phyloP scores from a whole-genome alignment of 2,797 vertebrate genomes.

The Sciaenops ocellatus region DNA sequence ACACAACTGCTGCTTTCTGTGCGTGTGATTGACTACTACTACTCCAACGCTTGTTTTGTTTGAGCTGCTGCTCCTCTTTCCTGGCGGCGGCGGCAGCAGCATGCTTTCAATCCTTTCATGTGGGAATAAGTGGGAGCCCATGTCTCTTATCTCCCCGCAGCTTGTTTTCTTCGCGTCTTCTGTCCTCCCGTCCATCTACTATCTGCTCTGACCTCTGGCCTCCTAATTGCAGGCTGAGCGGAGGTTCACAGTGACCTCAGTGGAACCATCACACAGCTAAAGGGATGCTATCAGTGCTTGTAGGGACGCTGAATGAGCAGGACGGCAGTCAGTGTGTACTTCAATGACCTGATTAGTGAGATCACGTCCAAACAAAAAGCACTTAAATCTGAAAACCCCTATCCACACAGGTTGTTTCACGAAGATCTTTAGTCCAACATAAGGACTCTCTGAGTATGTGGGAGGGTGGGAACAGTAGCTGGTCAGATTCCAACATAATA shows the following conservation, averaged over 20 bases:
- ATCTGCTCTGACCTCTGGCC: slow-evolving; percentile 43
- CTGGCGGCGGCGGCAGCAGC: not conserved
- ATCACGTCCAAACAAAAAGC: not conserved
- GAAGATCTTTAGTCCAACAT: not conserved
- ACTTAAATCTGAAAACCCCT: not conserved
- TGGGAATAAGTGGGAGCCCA: too few species aligned
- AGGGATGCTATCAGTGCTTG: slow-evolving; percentile 4
- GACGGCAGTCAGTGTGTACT: not conserved
- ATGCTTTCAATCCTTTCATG: not conserved
- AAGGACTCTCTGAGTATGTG: slow-evolving; percentile 36
- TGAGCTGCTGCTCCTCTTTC: not conserved
- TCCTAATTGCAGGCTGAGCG: slow-evolving; percentile 29
- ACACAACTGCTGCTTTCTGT: not conserved
- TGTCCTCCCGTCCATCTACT: slow-evolving; percentile 18
- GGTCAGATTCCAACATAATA: slow-evolving; percentile 65
- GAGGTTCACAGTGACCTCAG: slow-evolving; percentile 42
- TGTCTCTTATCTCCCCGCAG: not conserved
- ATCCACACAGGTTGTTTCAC: not conserved
- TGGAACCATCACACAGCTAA: slow-evolving; percentile 2
- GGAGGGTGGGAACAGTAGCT: slow-evolving; percentile 68
- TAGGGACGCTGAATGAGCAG: not conserved
- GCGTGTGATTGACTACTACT: not conserved
- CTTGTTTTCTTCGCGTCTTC: slow-evolving; percentile 16
- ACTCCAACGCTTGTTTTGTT: not conserved
- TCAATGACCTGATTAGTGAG: not conserved